These are phyloP conservation scores for Solenodon paradoxus DNA, from an alignment of 2,113 vertebrate species.

Conservation along the genomic window DNA sequence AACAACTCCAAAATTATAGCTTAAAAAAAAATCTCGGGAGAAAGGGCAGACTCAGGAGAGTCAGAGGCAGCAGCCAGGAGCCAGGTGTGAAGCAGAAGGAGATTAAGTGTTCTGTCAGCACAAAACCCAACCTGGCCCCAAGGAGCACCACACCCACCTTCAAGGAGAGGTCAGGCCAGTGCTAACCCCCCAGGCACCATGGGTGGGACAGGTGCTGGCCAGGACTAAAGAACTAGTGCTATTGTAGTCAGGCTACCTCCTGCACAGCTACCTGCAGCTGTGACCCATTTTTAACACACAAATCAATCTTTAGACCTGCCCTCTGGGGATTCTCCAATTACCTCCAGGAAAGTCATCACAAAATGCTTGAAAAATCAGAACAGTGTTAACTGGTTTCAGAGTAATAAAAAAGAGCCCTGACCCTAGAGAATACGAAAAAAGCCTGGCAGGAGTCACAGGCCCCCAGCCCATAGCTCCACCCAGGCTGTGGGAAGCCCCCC, in stretches of 20 bases:
- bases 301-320: constrained; percentile 35
- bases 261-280: not conserved
- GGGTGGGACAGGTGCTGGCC: too few relatives aligned
- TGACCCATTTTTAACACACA: constrained; percentile 53
- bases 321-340: constrained; percentile 58
- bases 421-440: too few relatives aligned
- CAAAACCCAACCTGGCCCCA: not conserved
- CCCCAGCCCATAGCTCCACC: too few relatives aligned
- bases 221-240: not conserved
- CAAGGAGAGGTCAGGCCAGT: not conserved
- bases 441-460: too few relatives aligned
- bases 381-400: not conserved
- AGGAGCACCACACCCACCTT: not conserved
- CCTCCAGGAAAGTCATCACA: constrained; percentile 33
- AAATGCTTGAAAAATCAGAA: constrained; percentile 40
- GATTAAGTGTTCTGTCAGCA: constrained; percentile 42
- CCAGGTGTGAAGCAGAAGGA: constrained; percentile 22
- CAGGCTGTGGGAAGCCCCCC: too few relatives aligned
- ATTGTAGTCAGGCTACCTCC: not conserved
- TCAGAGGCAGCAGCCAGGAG: constrained; percentile 4
- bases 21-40: constrained; percentile 26
- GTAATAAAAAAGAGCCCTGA: too few relatives aligned
- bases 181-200: too few relatives aligned
- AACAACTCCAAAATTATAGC: constrained; percentile 43
- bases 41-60: not conserved